These are phyloP conservation scores for Poeciliopsis retropinna DNA, from an alignment of 2,113 vertebrate genomes.

Conservation along the genomic window DNA sequence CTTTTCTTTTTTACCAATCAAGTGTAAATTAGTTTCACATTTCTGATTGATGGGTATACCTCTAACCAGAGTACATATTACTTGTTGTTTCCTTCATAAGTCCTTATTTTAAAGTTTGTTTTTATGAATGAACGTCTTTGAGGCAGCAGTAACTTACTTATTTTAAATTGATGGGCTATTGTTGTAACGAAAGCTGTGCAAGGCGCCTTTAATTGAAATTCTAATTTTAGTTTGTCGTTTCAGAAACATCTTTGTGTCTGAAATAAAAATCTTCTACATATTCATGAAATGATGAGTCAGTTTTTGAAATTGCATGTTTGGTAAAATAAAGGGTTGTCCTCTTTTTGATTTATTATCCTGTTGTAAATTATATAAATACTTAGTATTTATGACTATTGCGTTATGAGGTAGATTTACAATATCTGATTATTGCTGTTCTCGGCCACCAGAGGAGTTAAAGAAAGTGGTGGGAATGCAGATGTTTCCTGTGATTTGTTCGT, in stretches of 20 bases:
- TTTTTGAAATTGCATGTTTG: background rate
- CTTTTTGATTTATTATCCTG: background rate
- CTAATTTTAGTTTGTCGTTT: background rate
- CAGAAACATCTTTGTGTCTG: background rate
- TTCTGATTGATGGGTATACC: background rate
- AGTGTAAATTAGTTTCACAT: too few relatives aligned
- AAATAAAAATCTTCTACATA: background rate
- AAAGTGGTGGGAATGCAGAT: background rate
- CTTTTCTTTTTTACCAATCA: too few relatives aligned
- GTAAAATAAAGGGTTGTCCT: background rate
- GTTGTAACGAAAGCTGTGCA: background rate
- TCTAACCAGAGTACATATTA: background rate
- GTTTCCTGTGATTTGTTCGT: background rate
- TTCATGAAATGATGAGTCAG: background rate
- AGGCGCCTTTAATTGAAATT: background rate
- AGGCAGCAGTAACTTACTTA: background rate
- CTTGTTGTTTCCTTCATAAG: background rate
- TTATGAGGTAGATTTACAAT: background rate
- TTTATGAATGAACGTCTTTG: background rate
- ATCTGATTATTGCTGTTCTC: background rate
- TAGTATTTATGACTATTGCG: too few relatives aligned
- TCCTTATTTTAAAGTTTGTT: background rate
- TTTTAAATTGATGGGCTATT: background rate
- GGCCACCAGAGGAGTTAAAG: background rate
- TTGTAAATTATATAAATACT: too few relatives aligned